These are phyloP conservation scores for Halocynthia aurantium DNA, from an alignment of 23 tunicate genomes.

Conservation along the genomic window DNA sequence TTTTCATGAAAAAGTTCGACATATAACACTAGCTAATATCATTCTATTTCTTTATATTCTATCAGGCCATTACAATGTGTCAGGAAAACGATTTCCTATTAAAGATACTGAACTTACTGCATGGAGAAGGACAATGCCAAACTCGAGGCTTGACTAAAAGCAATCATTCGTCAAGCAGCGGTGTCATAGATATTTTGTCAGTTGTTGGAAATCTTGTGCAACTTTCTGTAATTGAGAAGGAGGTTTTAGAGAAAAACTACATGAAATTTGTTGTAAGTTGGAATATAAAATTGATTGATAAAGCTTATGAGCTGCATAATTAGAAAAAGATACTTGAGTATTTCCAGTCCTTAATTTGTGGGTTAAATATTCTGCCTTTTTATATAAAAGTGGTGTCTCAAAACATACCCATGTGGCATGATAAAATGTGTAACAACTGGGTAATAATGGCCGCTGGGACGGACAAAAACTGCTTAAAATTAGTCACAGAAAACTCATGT, in stretches of 20 bases:
- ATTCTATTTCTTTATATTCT: not conserved
- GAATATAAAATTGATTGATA: not conserved
- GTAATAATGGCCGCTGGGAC: too few relatives aligned
- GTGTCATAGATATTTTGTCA: conserved; percentile 40
- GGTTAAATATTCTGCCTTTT: too few relatives aligned
- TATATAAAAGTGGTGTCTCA: too few relatives aligned
- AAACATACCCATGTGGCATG: too few relatives aligned
- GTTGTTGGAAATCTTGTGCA: conserved; percentile 53
- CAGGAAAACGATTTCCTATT: conserved; percentile 10
- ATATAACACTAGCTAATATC: too few relatives aligned
- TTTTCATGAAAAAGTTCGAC: too few relatives aligned
- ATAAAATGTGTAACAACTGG: too few relatives aligned
- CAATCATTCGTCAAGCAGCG: not conserved
- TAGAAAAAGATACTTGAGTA: not conserved
- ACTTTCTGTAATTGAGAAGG: conserved; percentile 23
- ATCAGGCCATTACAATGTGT: conserved; percentile 10
- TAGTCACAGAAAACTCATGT: too few relatives aligned
- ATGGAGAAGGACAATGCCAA: conserved; percentile 51
- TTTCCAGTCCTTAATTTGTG: not conserved
- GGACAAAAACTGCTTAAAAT: too few relatives aligned
- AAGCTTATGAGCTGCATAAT: not conserved
- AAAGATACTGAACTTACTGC: conserved; percentile 12
- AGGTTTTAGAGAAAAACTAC: conserved; percentile 14
- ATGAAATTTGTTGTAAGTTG: conserved; percentile 53
- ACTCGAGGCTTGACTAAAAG: conserved; percentile 21